Conservation (phyloP, 2,113 vertebrate species). For the Todiramphus saurophagus region DNA sequence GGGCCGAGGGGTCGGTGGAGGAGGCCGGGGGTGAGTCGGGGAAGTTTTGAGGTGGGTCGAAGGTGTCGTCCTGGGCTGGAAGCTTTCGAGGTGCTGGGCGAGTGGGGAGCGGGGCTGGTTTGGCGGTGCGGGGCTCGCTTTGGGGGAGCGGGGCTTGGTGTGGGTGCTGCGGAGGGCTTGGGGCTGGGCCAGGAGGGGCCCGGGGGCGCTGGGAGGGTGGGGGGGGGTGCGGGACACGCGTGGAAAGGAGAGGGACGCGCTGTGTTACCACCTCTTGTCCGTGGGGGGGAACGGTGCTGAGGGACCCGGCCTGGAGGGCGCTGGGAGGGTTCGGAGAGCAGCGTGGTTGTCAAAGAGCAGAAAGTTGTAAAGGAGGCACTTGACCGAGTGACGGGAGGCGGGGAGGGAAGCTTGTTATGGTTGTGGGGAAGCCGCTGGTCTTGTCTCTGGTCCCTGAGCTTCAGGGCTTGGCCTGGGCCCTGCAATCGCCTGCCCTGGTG, state of each 20-base stretch:
- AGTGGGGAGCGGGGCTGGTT: background rate
- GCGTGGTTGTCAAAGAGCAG: accelerated
- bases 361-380: accelerated
- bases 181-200: background rate
- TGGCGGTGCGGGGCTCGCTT: too few relatives aligned
- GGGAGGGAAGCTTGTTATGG: accelerated
- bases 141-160: too few relatives aligned
- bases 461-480: accelerated
- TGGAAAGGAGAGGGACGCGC: background rate
- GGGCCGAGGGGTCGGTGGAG: background rate
- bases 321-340: background rate
- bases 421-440: too few relatives aligned
- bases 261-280: too few relatives aligned
- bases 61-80: background rate
- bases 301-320: too few relatives aligned
- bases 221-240: background rate
- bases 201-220: background rate
- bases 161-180: background rate
- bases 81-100: too few relatives aligned
- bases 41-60: background rate
- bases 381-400: background rate
- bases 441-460: background rate
- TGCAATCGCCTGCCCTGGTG: accelerated
- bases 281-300: background rate
- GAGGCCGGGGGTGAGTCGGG: background rate